Evolutionary conservation across 2,113 vertebrate species (phyloP).

Genomic region (Gymnorhina tibicen): DNA sequence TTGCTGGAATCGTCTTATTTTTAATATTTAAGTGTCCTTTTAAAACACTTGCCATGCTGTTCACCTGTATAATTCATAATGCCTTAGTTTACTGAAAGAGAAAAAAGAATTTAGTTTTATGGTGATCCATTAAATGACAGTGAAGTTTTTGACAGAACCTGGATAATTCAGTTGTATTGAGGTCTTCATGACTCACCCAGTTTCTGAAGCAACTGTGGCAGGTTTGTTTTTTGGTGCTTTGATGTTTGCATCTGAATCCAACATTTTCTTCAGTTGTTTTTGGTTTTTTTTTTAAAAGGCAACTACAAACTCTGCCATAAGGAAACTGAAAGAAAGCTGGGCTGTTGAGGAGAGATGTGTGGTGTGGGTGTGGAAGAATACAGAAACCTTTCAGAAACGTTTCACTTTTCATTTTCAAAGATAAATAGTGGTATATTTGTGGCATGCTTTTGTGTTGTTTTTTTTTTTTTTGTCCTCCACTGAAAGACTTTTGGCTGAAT

Average conservation of each 20-base stretch:
- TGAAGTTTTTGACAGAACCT: not conserved
- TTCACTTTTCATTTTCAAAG: not conserved
- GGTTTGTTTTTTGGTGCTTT: not conserved
- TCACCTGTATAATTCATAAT: not conserved
- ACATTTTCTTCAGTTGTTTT: not conserved
- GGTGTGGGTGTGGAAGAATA: not conserved
- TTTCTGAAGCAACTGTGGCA: not conserved
- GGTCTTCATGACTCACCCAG: slow-evolving; percentile 15
- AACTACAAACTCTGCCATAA: not conserved
- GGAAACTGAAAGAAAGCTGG: not conserved
- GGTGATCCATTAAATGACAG: not conserved
- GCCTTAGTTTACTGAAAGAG: not conserved
- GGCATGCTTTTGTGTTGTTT: not conserved
- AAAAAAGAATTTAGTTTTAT: not conserved
- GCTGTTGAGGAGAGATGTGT: not conserved
- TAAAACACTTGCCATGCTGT: not conserved
- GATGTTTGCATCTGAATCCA: slow-evolving; percentile 1
- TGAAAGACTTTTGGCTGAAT: not conserved
- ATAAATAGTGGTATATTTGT: not conserved
- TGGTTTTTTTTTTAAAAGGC: not conserved
- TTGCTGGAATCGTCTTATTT: not conserved
- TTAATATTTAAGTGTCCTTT: slow-evolving; percentile 9
- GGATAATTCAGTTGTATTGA: not conserved
- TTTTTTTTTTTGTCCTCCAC: not conserved
- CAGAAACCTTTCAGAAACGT: not conserved